Evolutionary conservation across 1,140 invertebrate genomes (phyloP).

Genomic region (Drosophila nasuta): DNA sequence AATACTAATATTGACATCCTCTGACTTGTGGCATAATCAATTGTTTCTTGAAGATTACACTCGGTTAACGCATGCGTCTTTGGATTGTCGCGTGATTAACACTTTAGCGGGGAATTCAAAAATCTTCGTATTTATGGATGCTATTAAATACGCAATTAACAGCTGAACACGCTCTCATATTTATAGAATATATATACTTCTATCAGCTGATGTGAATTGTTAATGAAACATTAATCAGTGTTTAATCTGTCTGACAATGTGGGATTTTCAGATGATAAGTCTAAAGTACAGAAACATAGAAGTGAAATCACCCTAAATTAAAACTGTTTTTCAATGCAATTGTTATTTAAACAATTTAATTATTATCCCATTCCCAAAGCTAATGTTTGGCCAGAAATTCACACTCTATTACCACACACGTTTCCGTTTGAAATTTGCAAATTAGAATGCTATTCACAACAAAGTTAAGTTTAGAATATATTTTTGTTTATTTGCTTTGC

Average conservation of each 20-base stretch:
- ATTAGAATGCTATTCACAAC: slow-evolving; percentile 5
- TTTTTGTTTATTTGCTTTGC: slow-evolving; percentile 4
- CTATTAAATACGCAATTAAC: slow-evolving; percentile 32
- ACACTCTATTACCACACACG: slow-evolving; percentile 13
- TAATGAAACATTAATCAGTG: slow-evolving; percentile 20
- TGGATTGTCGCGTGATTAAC: slow-evolving; percentile 35
- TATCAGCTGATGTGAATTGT: slow-evolving; percentile 20
- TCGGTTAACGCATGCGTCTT: slow-evolving; percentile 18
- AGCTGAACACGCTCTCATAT: slow-evolving; percentile 5
- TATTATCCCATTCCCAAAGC: neutral
- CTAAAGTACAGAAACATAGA: neutral
- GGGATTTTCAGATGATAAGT: neutral
- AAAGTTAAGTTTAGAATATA: neutral
- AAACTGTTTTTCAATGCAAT: neutral
- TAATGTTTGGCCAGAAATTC: slow-evolving; percentile 10
- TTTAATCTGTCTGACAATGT: neutral
- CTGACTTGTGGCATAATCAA: neutral
- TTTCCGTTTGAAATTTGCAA: slow-evolving; percentile 16
- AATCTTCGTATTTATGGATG: slow-evolving; percentile 13
- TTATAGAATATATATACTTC: neutral
- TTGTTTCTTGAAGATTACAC: neutral
- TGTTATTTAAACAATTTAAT: neutral
- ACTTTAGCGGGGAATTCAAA: slow-evolving; percentile 9
- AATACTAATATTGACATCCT: neutral
- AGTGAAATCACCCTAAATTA: neutral